phyloP scores from a whole-genome alignment of 2,113 vertebrate species.

The Lagopus muta region DNA sequence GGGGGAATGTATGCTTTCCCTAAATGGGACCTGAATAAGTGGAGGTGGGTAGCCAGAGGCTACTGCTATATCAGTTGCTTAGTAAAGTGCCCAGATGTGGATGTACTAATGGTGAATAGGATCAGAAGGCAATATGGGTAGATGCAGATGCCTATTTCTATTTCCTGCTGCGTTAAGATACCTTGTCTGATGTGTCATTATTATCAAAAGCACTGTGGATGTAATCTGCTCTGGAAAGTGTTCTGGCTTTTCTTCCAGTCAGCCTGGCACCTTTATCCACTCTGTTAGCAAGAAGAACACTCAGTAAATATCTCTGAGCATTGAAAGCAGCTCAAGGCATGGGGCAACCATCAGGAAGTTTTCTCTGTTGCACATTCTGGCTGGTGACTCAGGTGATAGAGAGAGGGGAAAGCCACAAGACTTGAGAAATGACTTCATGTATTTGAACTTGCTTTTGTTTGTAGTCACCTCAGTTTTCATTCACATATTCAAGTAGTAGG shows the following conservation, averaged over 20 bases:
- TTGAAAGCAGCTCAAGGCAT: not conserved
- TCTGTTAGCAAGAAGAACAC: not conserved
- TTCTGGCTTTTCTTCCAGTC: not conserved
- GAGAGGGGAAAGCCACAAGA: not conserved
- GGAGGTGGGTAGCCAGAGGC: not conserved
- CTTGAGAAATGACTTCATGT: not conserved
- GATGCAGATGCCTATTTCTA: not conserved
- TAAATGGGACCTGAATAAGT: not conserved
- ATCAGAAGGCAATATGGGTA: not conserved
- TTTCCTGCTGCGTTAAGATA: not conserved
- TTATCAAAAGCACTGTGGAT: not conserved
- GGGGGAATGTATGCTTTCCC: accelerated
- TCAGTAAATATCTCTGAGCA: not conserved
- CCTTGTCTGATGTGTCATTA: not conserved
- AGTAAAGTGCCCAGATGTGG: not conserved
- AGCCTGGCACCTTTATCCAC: not conserved
- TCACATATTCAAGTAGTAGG: not conserved
- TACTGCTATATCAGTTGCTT: not conserved
- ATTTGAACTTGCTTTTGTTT: not conserved
- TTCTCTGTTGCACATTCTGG: not conserved
- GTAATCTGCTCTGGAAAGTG: not conserved
- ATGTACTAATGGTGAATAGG: not conserved
- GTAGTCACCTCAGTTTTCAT: not conserved
- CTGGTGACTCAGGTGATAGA: not conserved
- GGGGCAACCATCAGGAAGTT: not conserved